Evolutionary conservation across 2,797 vertebrate species (phyloP), one percentile per base, ranked within the genome.

Genomic region (Gouania willdenowi): DNA sequence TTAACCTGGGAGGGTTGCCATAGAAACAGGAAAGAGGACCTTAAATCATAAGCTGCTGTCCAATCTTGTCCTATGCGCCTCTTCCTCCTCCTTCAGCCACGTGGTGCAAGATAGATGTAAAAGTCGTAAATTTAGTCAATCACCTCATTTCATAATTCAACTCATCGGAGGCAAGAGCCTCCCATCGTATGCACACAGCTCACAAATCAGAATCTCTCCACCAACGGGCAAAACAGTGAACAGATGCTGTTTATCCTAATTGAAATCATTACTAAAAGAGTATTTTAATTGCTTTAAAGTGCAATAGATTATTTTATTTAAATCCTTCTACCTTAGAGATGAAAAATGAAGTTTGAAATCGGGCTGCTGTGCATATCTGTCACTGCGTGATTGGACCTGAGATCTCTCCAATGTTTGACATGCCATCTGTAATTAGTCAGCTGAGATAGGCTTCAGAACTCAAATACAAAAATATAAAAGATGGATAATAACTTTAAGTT

Each of bases 11-110:
- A 16, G 41, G 49, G 71, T 81, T 84, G 58, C 77, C 77, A 82
- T 80, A 71, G 81, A 75, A 83, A 86, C 79, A 71, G 54, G 29
- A 31, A 44, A 61, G 48, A 38, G 37, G 38, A 51, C 32, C 64
- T 64, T 41, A 78, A 71, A 40, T 64, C 32, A n/a, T 20, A 53
- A 47, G 62, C 55, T 35, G 58, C 57, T 32, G 48, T 63, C 52
- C 55, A 62, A 60, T 75, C 55, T 70, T 23, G 19, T 72, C 45
- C 63, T 60, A 68, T 10, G 28, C 32, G 26, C 59, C 54, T 66
- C 59, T 54, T 66, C 71, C 63, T 53, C 57, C 41, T 41, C 31
- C 37, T 16, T 40, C 26, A 27, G 49, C 26, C 68, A 69, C 26
- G 28, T 71, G 50, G 50, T 41, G 9, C 16, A 3, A 38, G 52